Percentiles rank a stretch among this genome's conserved stretches.
phyloP scores from a whole-genome alignment of 1,140 invertebrate species.

The Aphaenogaster ashmeadi region DNA sequence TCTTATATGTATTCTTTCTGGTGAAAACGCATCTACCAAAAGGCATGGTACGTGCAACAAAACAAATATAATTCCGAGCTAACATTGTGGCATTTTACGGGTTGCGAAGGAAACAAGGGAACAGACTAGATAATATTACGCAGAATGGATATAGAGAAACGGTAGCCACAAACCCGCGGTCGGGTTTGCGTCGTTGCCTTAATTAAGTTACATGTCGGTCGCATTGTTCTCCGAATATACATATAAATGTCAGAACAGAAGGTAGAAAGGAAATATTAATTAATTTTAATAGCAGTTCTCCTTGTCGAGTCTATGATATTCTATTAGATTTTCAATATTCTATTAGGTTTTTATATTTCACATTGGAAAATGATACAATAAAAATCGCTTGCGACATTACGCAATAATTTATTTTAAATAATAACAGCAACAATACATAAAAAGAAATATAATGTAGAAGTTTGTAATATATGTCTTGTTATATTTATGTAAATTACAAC shows the following conservation, averaged over 20 bases:
- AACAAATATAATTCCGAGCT: conserved; percentile 86
- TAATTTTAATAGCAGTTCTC: conserved; percentile 81
- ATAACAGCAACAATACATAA: neutral
- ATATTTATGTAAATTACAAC: neutral
- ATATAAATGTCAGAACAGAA: conserved; percentile 84
- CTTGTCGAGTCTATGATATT: conserved; percentile 16
- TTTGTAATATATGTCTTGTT: neutral
- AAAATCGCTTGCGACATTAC: neutral
- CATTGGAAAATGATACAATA: neutral
- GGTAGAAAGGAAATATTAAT: conserved; percentile 83
- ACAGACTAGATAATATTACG: conserved; percentile 86
- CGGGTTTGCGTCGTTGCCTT: conserved; percentile 86
- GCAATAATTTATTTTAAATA: neutral
- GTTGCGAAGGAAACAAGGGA: conserved; percentile 74
- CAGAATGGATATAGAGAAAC: conserved; percentile 82
- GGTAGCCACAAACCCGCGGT: conserved; percentile 85
- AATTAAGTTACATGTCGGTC: conserved; percentile 87
- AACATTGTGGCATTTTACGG: conserved; percentile 80
- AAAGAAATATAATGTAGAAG: neutral
- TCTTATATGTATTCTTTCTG: neutral
- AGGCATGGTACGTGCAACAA: conserved; percentile 66
- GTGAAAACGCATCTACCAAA: conserved; percentile 71
- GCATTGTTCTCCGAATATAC: conserved; percentile 82
- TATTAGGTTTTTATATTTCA: neutral
- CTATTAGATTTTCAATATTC: neutral